Percentiles rank a stretch among this genome's conserved stretches.
These are phyloP conservation scores for Ophioninae sp. DNA, from an alignment of 2,888 invertebrate species.

Conservation along the genomic window DNA sequence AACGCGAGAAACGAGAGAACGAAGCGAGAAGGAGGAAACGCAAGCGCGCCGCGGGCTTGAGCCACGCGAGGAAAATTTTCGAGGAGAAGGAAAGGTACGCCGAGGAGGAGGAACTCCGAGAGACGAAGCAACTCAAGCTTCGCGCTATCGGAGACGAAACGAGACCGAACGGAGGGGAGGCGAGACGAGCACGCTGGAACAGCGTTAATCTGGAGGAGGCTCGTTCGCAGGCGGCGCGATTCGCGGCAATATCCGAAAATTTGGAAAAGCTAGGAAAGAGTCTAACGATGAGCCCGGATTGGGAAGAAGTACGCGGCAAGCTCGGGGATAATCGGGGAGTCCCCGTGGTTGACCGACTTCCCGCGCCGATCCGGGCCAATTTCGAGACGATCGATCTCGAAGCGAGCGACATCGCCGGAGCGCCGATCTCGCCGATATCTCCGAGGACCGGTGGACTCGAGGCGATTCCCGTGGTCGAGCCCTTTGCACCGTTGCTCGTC, in stretches of 20 bases:
- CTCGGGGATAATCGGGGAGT: conserved; percentile 76
- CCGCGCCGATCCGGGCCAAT: conserved; percentile 82
- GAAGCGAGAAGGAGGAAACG: conserved; percentile 83
- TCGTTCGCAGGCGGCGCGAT: conserved; percentile 80
- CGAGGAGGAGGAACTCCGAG: conserved; percentile 84
- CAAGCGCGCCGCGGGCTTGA: conserved; percentile 85
- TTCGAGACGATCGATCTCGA: conserved; percentile 83
- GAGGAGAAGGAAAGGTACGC: conserved; percentile 89
- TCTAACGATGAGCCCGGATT: conserved; percentile 85
- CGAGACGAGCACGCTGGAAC: conserved; percentile 81
- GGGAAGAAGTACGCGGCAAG: conserved; percentile 85
- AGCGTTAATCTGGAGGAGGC: conserved; percentile 83
- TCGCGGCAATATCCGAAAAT: conserved; percentile 82
- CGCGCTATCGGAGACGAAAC: conserved; percentile 75
- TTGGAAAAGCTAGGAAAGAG: conserved; percentile 86
- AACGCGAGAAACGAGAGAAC: conserved; percentile 83
- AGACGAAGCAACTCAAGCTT: conserved; percentile 76
- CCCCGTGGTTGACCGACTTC: conserved; percentile 75
- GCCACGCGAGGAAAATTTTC: conserved; percentile 87
- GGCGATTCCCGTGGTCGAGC: conserved; percentile 85
- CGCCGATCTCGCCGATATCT: conserved; percentile 80
- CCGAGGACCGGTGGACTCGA: conserved; percentile 84
- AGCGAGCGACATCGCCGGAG: conserved; percentile 74
- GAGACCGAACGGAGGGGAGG: conserved; percentile 62
- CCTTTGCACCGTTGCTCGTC: conserved; percentile 83